Base-by-base conservation (phyloP, 2,113 vertebrate genomes). In the Terrapene triunguis region DNA sequence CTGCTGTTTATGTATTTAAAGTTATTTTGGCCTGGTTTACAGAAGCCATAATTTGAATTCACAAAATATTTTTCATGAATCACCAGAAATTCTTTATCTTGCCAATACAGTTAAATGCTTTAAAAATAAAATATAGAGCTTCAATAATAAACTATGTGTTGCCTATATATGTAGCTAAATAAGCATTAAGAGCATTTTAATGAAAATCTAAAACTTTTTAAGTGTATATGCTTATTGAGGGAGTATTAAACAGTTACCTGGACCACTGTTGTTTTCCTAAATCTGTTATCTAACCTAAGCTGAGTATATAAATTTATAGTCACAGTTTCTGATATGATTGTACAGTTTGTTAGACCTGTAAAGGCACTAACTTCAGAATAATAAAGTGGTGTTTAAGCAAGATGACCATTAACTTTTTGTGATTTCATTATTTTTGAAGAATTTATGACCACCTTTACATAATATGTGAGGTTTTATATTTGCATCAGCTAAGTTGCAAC, bases 351-450 rank as follows among this genome's bases (percentile, higher is more conserved):
- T 94, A 6, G 16, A 4, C 86, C 72, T 97, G 48, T 96, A 92
- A 88, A 97, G 81, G 12, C 80, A 65, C 92, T 96, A 1, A 10
- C 55, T 95, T 95, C 32, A 44, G 10, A 93, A 35, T 82, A 97
- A 83, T 92, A 91, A 97, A 87, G 24, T 81, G 10, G 50, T 44
- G 47, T 47, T 94, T 50, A 78, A 83, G 35, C 91, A 78, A 82
- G 22, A 57, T 9, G 5, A 10, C 90, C 42, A 42, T 85, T 82
- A 69, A 5, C 19, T 62, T 84, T 59, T 87, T 8, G 81, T 84
- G 51, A 91, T 89, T 94, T 87, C 29, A 9, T 93, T 10, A 2
- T 81, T 89, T 90, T 25, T 17, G 22, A 57, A 65, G 22, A 89
- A 80, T 82, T 38, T 90, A 90, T 69, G 2, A 69, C 35, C 35